phyloP scores from a whole-genome alignment of 2,888 invertebrate species.

The Stomorhina lunata region DNA sequence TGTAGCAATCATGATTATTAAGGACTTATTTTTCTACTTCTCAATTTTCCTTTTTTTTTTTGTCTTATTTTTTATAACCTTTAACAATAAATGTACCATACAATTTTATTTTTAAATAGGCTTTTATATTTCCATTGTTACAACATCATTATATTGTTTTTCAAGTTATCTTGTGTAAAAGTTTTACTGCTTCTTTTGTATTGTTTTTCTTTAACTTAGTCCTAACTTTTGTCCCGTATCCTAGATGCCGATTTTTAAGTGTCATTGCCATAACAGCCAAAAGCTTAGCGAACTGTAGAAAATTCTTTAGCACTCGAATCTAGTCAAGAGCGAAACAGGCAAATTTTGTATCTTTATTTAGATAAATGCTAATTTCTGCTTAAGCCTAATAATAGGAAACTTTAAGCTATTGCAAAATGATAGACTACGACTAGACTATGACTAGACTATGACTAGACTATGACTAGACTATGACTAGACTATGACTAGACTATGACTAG shows the following conservation, averaged over 20 bases:
- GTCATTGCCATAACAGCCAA: not conserved
- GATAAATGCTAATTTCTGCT: not conserved
- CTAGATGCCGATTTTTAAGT: too few relatives aligned
- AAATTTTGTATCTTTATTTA: not conserved
- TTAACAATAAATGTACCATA: slow-evolving; percentile 5
- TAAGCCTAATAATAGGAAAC: not conserved
- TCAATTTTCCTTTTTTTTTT: not conserved
- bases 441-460: too few relatives aligned
- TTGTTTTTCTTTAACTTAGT: too few relatives aligned
- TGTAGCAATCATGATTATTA: slow-evolving; percentile 7
- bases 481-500: too few relatives aligned
- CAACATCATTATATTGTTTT: not conserved
- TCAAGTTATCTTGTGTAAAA: not conserved
- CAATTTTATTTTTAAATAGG: slow-evolving; percentile 14
- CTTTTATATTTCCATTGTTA: slow-evolving; percentile 18
- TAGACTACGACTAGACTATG: too few relatives aligned
- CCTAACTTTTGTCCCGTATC: too few relatives aligned
- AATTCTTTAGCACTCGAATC: slow-evolving; percentile 10
- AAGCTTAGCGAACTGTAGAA: not conserved
- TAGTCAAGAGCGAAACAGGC: slow-evolving; percentile 12
- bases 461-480: too few relatives aligned
- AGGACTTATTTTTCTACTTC: not conserved
- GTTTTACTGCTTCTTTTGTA: not conserved
- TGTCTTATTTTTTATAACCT: not conserved
- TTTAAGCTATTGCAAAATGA: not conserved